phyloP scores from a whole-genome alignment of 1,140 invertebrate species.

The Drosophila rufa region DNA sequence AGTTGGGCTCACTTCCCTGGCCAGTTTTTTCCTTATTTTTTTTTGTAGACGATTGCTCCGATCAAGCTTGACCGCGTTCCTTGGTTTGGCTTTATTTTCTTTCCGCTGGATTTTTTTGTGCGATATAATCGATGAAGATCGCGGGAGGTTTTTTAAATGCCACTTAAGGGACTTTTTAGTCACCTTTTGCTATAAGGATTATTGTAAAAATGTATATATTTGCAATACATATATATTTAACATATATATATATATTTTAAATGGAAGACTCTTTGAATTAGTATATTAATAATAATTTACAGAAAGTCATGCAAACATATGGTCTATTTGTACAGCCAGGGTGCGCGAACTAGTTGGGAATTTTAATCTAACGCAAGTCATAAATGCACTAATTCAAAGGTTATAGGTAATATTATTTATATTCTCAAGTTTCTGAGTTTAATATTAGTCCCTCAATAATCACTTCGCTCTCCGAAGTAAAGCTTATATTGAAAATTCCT shows the following conservation, averaged over 20 bases:
- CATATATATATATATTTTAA: neutral
- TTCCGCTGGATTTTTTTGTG: slow-evolving; percentile 15
- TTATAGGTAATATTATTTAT: neutral
- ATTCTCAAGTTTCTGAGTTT: neutral
- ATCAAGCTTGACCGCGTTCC: slow-evolving; percentile 38
- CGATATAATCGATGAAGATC: slow-evolving; percentile 31
- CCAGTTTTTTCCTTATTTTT: slow-evolving; percentile 11
- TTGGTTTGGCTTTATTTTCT: slow-evolving; percentile 10
- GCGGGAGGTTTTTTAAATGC: neutral
- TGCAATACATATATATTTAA: neutral
- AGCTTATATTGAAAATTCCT: slow-evolving; percentile 23
- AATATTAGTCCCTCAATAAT: neutral
- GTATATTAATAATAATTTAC: neutral
- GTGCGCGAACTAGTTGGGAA: neutral
- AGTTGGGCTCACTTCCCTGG: slow-evolving; percentile 61
- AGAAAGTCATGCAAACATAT: neutral
- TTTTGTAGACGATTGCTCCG: slow-evolving; percentile 22
- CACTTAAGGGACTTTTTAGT: slow-evolving; percentile 19
- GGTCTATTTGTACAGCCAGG: neutral
- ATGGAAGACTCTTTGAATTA: neutral
- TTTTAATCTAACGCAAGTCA: neutral
- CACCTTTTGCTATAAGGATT: slow-evolving; percentile 2
- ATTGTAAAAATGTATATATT: neutral
- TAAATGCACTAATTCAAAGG: too few species aligned
- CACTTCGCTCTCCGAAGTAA: neutral